Conservation (phyloP, 2,888 invertebrate genomes). For the Cryptus armator region DNA sequence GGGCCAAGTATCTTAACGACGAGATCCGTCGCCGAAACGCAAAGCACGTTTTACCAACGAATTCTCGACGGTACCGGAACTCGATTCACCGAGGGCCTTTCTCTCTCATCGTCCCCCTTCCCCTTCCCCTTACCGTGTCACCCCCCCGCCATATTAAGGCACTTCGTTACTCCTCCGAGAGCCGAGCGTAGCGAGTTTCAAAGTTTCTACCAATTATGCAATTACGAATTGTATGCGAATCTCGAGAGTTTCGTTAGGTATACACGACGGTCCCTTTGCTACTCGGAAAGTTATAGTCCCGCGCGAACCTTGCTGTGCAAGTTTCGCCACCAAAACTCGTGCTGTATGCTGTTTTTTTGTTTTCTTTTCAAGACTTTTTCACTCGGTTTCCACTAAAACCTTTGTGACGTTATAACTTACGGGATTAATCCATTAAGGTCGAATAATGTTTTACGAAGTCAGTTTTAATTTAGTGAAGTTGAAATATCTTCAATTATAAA, state of each 20-base stretch:
- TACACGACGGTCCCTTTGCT: neutral
- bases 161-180: slow-evolving; percentile 59
- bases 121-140: neutral
- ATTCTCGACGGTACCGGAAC: slow-evolving; percentile 61
- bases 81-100: slow-evolving; percentile 36
- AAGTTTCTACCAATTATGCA: slow-evolving; percentile 62
- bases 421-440: neutral
- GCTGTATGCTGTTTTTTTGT: slow-evolving; percentile 4
- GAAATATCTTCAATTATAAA: neutral
- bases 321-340: neutral
- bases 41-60: slow-evolving; percentile 51
- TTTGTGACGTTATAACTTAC: neutral
- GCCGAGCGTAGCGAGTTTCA: slow-evolving; percentile 50
- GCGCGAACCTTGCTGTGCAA: neutral
- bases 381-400: too few species aligned
- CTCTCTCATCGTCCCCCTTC: neutral
- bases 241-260: slow-evolving; percentile 33
- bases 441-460: too few species aligned
- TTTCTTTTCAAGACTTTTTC: neutral
- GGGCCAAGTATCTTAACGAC: slow-evolving; percentile 48
- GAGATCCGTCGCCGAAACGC: slow-evolving; percentile 55
- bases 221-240: slow-evolving; percentile 60
- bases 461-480: neutral
- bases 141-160: slow-evolving; percentile 15
- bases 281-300: slow-evolving; percentile 15